Conservation (phyloP, 2,888 invertebrate species). For the Galerucella pusilla region DNA sequence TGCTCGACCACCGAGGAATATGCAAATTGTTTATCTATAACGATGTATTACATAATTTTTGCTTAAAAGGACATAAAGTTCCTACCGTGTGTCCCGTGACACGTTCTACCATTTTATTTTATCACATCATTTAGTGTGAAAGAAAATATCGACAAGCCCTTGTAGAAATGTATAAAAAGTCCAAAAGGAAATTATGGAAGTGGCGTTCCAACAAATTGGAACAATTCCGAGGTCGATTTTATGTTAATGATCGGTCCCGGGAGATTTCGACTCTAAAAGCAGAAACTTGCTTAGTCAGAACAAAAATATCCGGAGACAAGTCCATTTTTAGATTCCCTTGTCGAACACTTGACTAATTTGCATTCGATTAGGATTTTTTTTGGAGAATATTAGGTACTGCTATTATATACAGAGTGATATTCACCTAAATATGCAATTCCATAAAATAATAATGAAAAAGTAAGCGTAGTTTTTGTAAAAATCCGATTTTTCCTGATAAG, state of each 20-base stretch:
- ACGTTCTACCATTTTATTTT: no score
- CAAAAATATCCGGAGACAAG: conserved; percentile 34
- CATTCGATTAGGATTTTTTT: conserved; percentile 16
- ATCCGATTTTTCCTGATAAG: no score
- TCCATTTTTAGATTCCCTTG: conserved; percentile 22
- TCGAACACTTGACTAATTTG: conserved; percentile 23
- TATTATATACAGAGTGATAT: background rate
- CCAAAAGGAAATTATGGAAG: conserved; percentile 34
- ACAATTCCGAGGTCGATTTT: conserved; percentile 53
- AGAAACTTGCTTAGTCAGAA: conserved; percentile 59
- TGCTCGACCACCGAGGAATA: no score
- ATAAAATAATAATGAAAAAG: no score
- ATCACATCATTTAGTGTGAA: no score
- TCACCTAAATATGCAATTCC: background rate
- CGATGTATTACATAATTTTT: no score
- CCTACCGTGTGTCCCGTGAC: no score
- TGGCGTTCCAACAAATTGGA: conserved; percentile 46
- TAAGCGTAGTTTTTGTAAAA: no score
- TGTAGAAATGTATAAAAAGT: conserved; percentile 27
- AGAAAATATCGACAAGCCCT: conserved; percentile 12
- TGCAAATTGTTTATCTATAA: no score
- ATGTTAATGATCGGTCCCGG: conserved; percentile 58
- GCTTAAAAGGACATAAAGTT: no score
- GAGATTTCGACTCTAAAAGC: conserved; percentile 50
- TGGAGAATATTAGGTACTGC: background rate